Base-by-base conservation (phyloP, 2,888 invertebrate species). In the Trilocha varians region DNA sequence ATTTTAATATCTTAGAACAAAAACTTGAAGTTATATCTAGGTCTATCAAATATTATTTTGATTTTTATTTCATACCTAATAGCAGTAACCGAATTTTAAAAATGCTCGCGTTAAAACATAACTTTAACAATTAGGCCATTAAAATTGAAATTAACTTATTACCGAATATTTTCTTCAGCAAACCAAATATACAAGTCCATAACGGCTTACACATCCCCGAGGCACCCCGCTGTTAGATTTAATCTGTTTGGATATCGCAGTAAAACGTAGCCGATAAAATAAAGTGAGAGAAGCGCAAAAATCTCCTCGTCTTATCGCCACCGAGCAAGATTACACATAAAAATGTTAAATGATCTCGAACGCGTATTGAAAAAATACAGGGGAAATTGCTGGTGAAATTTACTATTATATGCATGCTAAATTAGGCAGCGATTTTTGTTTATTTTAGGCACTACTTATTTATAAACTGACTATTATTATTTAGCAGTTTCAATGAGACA, bases 291-390 rank as follows among this genome's bases (percentile, higher is more conserved):
- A 70, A 69, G 72, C 73, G 69, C 70, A 72, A 77, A 77, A 78
- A 78, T 76, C 74, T 71, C 65, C 72, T 76, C 69, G 74, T 72
- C 79, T 78, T 75, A 78, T 80, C 78, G 74, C 76, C 73, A 72
- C 69, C 74, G 59, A 71, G 78, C 74, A 69, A 78, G 79, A 83
- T 84, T 83, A 84, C 80, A 84, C 84, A 84, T 84, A 84, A 85
- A 85, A 84, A 84, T 84, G 84, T 83, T 84, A 82, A 85, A 84
- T 79, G 80, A 76, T 78, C 79, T 73, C 60, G 78, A 83, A 82
- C 79, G 78, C 70, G 77, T 80, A 82, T 83, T 82, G 83, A 80
- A 84, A 85, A 80, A 83, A 78, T 72, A 67, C 66, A 63, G 68
- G 71, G 74, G 74, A 72, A 76, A 76, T 70, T 70, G 64, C 65